Evolutionary conservation across 2,113 vertebrate genomes (phyloP), one percentile per base, ranked within the genome.

Genomic region (Tragulus kanchil): DNA sequence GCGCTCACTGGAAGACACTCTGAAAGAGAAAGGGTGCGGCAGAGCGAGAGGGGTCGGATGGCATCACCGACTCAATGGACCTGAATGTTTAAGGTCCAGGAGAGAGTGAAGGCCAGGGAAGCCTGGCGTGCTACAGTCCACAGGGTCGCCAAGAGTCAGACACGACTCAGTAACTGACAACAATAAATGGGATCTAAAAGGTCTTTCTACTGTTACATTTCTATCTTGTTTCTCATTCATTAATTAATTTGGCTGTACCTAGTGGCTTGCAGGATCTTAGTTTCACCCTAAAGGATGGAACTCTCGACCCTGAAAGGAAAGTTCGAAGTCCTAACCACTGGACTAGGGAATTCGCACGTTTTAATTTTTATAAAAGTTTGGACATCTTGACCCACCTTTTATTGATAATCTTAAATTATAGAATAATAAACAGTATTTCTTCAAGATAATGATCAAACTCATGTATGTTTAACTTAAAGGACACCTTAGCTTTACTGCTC

Each of bases 321-420:
- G 25, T 25, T 15, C 45, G 13, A 26, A 77, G 73, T 17, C 25
- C 48, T 77, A 10, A 50, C 45, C 45, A 5, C 73, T 31, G 14
- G 73, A 17, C 48, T 25, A 28, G 48, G 73, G 25, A 77, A 17
- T 77, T 50, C 15, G 45, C 73, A 77, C 45, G 69, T 84, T 96
- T 95, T 90, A 84, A 95, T 92, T 78, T 96, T 86, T 91, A 84
- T 78, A n/a, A 56, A 45, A 52, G 16, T 14, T n/a, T 79, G 31
- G 6, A 88, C 19, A 19, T 90, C 48, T 67, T 36, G 21, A 26
- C 28, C 73, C 73, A 73, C 6, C 3, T 91, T 82, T 90, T 89
- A 73, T 59, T 83, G 88, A 45, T 92, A 73, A 77, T 71, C 67
- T 26, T 71, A 13, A 65, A 77, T 26, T 73, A 92, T 16, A 83